Percentiles rank a stretch among this genome's conserved stretches.
These are phyloP conservation scores for Ceyx melanurus DNA, from an alignment of 2,113 vertebrate genomes.

Conservation along the genomic window DNA sequence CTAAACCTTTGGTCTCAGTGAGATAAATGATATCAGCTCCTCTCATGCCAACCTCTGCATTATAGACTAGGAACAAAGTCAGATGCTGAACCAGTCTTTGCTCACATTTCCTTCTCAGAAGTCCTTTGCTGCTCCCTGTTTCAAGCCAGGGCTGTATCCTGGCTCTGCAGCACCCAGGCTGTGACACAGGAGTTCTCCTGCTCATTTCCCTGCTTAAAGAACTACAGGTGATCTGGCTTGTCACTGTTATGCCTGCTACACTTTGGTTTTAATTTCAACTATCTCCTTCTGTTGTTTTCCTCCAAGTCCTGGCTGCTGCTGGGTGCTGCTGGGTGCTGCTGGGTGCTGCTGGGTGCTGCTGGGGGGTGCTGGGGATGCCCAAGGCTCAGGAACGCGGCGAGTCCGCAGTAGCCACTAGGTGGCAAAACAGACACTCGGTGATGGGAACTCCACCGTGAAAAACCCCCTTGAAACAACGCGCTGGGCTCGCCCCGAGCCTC, in stretches of 20 bases:
- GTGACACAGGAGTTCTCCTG: rapidly evolving
- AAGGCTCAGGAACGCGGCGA: rapidly evolving
- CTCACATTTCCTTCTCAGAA: neutral
- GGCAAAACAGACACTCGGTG: slow-evolving; percentile 39
- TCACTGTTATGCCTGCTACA: rapidly evolving
- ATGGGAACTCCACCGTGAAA: rapidly evolving
- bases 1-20: neutral
- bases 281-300: neutral
- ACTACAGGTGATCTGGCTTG: rapidly evolving
- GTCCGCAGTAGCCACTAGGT: neutral
- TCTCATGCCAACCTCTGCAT: neutral
- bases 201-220: neutral
- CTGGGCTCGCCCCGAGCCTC: neutral
- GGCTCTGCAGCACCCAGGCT: neutral
- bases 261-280: neutral
- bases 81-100: neutral
- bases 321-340: too few relatives aligned
- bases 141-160: neutral
- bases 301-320: neutral
- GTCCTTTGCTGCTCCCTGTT: neutral
- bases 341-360: too few relatives aligned
- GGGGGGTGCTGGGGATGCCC: neutral
- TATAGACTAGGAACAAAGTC: neutral
- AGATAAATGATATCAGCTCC: neutral
- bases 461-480: neutral